Base-by-base conservation (phyloP, 2,888 invertebrate genomes). In the Amblyjoppa fuscipennis region DNA sequence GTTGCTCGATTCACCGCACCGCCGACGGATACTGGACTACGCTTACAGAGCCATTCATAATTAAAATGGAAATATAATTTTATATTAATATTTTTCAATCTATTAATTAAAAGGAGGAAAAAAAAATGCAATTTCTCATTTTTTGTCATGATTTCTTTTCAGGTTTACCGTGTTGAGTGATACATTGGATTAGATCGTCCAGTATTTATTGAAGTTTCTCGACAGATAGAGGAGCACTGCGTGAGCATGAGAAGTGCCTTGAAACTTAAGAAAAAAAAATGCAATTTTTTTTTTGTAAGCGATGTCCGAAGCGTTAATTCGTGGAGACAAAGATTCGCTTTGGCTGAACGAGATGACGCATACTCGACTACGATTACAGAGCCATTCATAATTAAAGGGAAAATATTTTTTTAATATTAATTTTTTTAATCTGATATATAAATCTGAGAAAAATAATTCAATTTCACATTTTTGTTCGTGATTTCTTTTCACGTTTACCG, bases 41-140 rank as follows among this genome's bases (percentile, higher is more conserved):
- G 53, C 25, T 61, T 82, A 86, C 77, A 83, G 81, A 70, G 80
- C 11, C 38, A 70, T 86, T 81, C 86, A 85, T 25, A 85, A 83
- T 81, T 25, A 5, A 49, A 31, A 4, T 34, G 6, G 7, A 7
- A 20, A 6, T n/a, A 56, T 20, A 56, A 6, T 56, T 20, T 20
- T 0, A 41, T 28, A 16, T 45, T 49, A 13, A 45, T 16, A 16
- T 41, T 41, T 41, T 41, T 20, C 20, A 20, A 20, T 20, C 20
- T 20, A 20, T 20, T 20, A 20, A 20, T 20, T 20, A 20, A 20
- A 20, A 20, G 20, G 20, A 20, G 20, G 20, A 20, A 3, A 41
- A 41, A 45, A 9, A 41, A 0, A 9, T 41, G 9, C 9, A 11
- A 41, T 34, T 34, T 34, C 6, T 6, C 41, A 41, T 41, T 41